phyloP scores from a whole-genome alignment of 1,140 invertebrate genomes.

The Idris sp. region DNA sequence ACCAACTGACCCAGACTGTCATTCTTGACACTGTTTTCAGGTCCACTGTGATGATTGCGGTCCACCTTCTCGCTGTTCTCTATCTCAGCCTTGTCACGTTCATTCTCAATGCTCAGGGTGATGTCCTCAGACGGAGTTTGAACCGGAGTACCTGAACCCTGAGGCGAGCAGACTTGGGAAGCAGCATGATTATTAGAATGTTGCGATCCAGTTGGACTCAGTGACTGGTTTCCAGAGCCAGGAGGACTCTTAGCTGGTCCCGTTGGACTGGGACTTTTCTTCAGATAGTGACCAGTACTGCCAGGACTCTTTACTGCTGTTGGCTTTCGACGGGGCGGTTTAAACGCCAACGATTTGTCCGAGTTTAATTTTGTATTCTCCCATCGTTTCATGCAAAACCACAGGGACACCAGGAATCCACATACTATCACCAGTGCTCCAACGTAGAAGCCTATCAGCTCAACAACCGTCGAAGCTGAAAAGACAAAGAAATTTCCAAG shows the following conservation, averaged over 20 bases:
- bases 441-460: conserved; percentile 82
- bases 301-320: conserved; percentile 83
- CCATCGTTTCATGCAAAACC: conserved; percentile 79
- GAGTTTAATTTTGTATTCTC: conserved; percentile 76
- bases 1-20: conserved; percentile 81
- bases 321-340: conserved; percentile 80
- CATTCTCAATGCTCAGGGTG: conserved; percentile 73
- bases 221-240: conserved; percentile 71
- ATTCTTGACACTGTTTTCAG: conserved; percentile 76
- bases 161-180: conserved; percentile 66
- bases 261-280: conserved; percentile 92
- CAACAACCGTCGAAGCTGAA: conserved; percentile 82
- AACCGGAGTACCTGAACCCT: conserved; percentile 63
- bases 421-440: conserved; percentile 80
- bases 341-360: conserved; percentile 81
- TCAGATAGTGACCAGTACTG: conserved; percentile 87
- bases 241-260: conserved; percentile 81
- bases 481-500: conserved; percentile 55
- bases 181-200: conserved; percentile 54
- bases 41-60: conserved; percentile 61
- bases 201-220: conserved; percentile 73
- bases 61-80: conserved; percentile 81
- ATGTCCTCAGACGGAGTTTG: conserved; percentile 70
- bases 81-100: conserved; percentile 81
- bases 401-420: conserved; percentile 80